Evolutionary conservation across 2,797 vertebrate genomes (phyloP).

Genomic region (Oryzias dopingdopingensis): DNA sequence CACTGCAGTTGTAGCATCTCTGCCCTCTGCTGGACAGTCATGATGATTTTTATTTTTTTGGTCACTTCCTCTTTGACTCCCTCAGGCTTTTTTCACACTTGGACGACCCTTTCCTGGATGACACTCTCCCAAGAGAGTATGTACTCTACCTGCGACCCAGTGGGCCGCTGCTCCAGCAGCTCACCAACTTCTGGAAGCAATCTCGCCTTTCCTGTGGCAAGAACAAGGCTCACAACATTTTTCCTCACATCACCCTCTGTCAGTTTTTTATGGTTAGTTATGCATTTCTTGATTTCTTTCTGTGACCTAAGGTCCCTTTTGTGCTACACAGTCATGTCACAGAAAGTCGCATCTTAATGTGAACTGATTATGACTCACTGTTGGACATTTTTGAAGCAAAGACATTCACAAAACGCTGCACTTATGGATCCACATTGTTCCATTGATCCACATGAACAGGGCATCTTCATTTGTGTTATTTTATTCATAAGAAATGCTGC

Average conservation of each 20-base stretch:
- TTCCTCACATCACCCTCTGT: conserved; percentile 98
- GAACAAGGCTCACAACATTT: conserved; percentile 99
- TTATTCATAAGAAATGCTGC: too few species aligned
- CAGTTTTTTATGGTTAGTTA: conserved; percentile 94
- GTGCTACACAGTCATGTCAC: not conserved
- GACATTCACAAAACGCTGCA: too few species aligned
- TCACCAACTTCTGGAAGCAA: conserved; percentile 95
- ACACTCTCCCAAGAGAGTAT: conserved; percentile 92
- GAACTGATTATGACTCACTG: not conserved
- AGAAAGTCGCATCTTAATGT: not conserved
- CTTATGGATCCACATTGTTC: too few species aligned
- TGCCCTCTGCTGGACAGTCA: conserved; percentile 64
- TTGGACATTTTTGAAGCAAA: not conserved
- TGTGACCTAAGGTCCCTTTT: conserved; percentile 11
- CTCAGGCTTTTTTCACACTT: conserved; percentile 96
- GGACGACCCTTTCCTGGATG: conserved; percentile 94
- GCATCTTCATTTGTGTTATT: too few species aligned
- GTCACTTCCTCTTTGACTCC: not conserved
- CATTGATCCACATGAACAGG: too few species aligned
- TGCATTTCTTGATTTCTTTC: not conserved
- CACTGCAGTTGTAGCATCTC: conserved; percentile 8
- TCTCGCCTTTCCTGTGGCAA: conserved; percentile 93
- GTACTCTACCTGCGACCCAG: conserved; percentile 96
- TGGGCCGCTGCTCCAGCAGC: conserved; percentile 91
- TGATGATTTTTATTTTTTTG: not conserved